Percentiles rank a stretch among this genome's conserved stretches.
Evolutionary conservation across 2,113 vertebrate genomes (phyloP).

Genomic region (Heterotilapia buettikoferi): DNA sequence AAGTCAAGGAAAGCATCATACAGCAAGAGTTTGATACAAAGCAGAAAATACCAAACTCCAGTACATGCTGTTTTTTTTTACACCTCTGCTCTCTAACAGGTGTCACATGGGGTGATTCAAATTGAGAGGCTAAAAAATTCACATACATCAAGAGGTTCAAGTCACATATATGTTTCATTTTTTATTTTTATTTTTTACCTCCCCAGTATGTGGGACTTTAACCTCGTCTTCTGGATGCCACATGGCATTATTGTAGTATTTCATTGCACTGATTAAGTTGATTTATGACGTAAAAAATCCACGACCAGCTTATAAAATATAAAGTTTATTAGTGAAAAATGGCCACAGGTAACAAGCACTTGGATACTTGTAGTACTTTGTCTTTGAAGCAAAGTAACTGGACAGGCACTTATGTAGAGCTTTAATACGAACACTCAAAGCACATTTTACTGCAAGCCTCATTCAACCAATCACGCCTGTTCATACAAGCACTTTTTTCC

Average conservation of each 20-base stretch:
- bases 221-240: neutral
- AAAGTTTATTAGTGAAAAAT: neutral
- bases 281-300: neutral
- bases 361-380: neutral
- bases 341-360: neutral
- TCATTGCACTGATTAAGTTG: neutral
- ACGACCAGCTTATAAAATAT: neutral
- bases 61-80: neutral
- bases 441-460: neutral
- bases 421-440: neutral
- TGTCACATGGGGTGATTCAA: neutral
- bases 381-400: neutral
- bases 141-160: neutral
- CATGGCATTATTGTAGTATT: neutral
- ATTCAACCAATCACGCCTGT: accelerated
- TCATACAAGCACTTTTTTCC: neutral
- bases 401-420: neutral
- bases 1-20: neutral
- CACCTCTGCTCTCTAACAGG: neutral
- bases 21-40: neutral
- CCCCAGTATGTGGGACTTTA: neutral
- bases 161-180: neutral
- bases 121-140: neutral
- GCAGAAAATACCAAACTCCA: neutral
- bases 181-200: accelerated